Conservation (phyloP, 2,797 vertebrate species). For the Phoeniculus purpureus region DNA sequence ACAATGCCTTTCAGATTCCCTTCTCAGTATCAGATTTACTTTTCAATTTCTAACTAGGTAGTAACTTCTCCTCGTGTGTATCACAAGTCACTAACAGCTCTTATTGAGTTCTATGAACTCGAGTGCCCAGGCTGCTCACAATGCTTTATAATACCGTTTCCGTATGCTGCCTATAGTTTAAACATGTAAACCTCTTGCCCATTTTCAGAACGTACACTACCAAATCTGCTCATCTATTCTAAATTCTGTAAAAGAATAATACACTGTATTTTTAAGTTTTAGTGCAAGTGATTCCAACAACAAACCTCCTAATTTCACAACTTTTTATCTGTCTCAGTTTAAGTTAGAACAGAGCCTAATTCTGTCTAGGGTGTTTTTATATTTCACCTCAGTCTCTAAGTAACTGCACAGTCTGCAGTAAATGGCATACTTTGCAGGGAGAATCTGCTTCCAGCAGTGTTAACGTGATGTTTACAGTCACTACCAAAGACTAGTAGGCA, state of each 20-base stretch:
- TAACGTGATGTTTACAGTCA: no score
- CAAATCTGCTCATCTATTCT: background rate
- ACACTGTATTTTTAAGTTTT: fast-evolving
- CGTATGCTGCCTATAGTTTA: background rate
- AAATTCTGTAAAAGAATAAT: background rate
- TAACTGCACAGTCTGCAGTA: no score
- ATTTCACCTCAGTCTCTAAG: no score
- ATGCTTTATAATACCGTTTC: background rate
- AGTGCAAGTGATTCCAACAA: background rate
- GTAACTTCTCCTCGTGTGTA: background rate
- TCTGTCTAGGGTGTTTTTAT: no score
- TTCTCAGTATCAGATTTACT: background rate
- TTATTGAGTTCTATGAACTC: background rate
- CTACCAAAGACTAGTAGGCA: no score
- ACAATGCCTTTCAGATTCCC: background rate
- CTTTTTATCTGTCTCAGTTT: background rate
- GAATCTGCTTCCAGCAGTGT: no score
- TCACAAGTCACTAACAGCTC: background rate
- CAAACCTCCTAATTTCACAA: background rate
- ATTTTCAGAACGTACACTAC: background rate
- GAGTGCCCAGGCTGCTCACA: fast-evolving
- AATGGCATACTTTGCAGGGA: no score
- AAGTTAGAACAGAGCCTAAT: no score
- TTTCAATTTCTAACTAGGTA: background rate
- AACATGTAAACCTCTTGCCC: background rate